Evolutionary conservation across 2,113 vertebrate genomes (phyloP).

Genomic region (Oenanthe oenanthe): DNA sequence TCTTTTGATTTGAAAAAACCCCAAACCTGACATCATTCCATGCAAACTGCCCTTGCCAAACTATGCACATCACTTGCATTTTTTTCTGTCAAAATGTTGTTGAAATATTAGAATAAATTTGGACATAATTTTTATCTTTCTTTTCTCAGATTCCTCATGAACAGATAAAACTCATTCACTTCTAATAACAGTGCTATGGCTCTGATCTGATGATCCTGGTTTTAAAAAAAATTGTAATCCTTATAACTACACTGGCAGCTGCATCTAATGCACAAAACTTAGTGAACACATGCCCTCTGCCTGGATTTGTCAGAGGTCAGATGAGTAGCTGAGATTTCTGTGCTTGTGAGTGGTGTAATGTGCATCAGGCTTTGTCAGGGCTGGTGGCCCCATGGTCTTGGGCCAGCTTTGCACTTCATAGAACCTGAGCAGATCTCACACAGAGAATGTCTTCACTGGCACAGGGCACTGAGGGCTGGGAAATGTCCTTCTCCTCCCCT

Average conservation of each 20-base stretch:
- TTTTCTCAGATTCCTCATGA: background rate
- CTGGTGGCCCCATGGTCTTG: background rate
- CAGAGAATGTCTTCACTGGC: background rate
- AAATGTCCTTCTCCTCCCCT: background rate
- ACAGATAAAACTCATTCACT: background rate
- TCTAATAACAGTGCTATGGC: background rate
- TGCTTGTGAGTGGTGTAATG: background rate
- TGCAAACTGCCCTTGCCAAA: background rate
- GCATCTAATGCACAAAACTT: background rate
- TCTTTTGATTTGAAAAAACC: background rate
- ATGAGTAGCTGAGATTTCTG: background rate
- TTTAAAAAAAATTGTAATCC: background rate
- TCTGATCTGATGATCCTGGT: background rate
- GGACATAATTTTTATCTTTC: background rate
- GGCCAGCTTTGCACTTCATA: background rate
- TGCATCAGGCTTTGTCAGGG: background rate
- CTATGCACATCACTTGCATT: background rate
- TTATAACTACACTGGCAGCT: background rate
- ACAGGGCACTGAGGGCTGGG: background rate
- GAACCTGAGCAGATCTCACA: background rate
- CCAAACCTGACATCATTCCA: rapidly evolving
- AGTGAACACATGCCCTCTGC: rapidly evolving
- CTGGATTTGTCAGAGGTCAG: background rate
- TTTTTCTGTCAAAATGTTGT: background rate
- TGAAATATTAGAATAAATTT: background rate